A percentile compares a stretch with the other conserved stretches of the same genome.
These are phyloP conservation scores for Philopedon plagiatum DNA, from an alignment of 2,888 invertebrate species.

Conservation along the genomic window DNA sequence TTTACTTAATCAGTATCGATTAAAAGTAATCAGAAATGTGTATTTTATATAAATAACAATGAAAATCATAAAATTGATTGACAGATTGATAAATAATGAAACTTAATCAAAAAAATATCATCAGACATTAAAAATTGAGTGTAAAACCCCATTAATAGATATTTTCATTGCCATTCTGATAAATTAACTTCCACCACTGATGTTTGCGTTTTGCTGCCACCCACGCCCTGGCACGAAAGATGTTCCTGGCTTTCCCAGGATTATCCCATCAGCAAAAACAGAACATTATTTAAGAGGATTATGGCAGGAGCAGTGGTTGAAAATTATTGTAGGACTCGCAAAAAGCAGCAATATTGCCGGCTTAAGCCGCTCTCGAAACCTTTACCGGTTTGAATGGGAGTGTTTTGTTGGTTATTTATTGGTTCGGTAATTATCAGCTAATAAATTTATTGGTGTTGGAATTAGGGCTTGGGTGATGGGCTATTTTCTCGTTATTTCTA, in stretches of 20 bases:
- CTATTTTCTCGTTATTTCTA: not conserved
- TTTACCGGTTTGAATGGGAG: slow-evolving; percentile 11
- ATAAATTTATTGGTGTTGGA: slow-evolving; percentile 22
- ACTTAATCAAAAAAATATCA: no score
- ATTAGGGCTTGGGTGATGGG: not conserved
- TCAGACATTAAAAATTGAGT: no score
- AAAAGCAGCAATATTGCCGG: slow-evolving; percentile 39
- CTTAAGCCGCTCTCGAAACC: not conserved
- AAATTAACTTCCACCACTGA: not conserved
- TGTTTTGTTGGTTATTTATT: slow-evolving; percentile 21
- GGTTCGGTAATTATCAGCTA: slow-evolving; percentile 21
- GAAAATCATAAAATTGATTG: no score
- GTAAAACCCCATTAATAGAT: no score
- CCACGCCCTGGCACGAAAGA: no score
- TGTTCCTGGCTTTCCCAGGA: slow-evolving; percentile 18
- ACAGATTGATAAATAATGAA: no score
- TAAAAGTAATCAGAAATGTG: no score
- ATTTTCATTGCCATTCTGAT: no score
- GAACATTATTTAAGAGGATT: slow-evolving; percentile 37
- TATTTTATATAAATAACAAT: no score
- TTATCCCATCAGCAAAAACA: slow-evolving; percentile 33
- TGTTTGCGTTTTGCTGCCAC: slow-evolving; percentile 3
- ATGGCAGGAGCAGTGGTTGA: slow-evolving; percentile 24
- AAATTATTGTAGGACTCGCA: slow-evolving; percentile 32
- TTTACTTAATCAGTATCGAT: no score